Evolutionary conservation across 2,888 invertebrate species (phyloP), one percentile per base, ranked within the genome.

Genomic region (Drepanosiphum platanoidis): DNA sequence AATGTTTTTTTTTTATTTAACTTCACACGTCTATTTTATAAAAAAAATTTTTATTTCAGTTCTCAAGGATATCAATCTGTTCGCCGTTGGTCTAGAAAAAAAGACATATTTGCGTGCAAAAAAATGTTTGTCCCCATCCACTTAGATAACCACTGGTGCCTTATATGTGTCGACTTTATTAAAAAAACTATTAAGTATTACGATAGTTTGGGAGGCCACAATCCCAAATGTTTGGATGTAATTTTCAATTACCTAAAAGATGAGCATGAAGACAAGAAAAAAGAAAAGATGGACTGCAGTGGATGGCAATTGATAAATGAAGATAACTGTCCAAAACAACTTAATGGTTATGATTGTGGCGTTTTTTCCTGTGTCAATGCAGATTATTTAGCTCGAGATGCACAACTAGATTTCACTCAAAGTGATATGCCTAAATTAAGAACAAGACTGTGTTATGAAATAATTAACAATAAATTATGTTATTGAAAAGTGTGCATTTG

Each of bases 361-460:
- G 96, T 99, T 91, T 99, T 99, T 90, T 93, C 97, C 34, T 98
- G 98, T 90, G 97, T 97, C 89, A 98, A 96, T 91, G 99, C 98
- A 0, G 99, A 99, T 90, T 98, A 95, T 90, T 90, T 95, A 46
- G 92, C 94, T 0, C 92, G 97, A 75, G 92, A 93, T 89, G 94
- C 94, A 18, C 91, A 92, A 71, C 93, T 97, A 88, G 92, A 92
- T 1, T 99, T 99, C 90, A 91, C 93, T 5, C 98, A 99, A 91
- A 92, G 94, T 72, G 92, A 99, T 90, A 99, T 99, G 98, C 96
- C 96, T 3, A 97, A 97, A 89, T 95, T 98, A 89, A 91, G 99
- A 39, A 92, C 94, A 86, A 94, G 97, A 91, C 98, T 98, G 94
- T 94, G 95, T 52, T 94, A 95, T 86, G 99, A 99, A 91, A 97